These are phyloP conservation scores for Serinus canaria DNA, from an alignment of 2,113 vertebrate species.

Conservation along the genomic window DNA sequence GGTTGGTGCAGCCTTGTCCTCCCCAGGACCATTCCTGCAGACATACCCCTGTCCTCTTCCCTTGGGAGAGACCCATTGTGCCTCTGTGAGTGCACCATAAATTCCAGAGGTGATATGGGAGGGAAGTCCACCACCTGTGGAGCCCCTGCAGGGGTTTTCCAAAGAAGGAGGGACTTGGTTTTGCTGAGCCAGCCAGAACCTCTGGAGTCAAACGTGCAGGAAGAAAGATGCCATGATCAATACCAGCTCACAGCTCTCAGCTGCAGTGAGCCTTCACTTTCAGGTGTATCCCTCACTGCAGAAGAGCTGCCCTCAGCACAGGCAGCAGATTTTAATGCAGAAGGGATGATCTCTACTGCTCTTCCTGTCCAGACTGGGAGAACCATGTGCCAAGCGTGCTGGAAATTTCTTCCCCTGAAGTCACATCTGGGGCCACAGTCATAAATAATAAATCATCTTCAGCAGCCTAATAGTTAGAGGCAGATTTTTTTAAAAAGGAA, in stretches of 20 bases:
- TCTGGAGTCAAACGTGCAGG: neutral
- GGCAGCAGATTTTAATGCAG: neutral
- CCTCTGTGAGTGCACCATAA: neutral
- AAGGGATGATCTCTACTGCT: neutral
- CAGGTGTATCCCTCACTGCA: neutral
- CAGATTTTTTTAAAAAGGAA: neutral
- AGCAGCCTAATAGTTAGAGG: neutral
- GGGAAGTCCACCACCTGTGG: neutral
- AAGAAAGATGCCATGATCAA: neutral
- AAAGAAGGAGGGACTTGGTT: neutral
- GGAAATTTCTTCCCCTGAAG: neutral
- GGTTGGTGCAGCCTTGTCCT: neutral
- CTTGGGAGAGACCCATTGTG: neutral
- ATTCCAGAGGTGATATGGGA: neutral
- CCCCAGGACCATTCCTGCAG: neutral
- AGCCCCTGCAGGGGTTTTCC: neutral
- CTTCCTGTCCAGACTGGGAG: neutral
- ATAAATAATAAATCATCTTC: neutral
- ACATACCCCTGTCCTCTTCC: neutral
- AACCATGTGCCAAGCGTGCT: fast-evolving
- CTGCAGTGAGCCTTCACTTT: neutral
- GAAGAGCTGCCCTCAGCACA: neutral
- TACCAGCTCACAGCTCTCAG: neutral
- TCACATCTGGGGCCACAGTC: neutral
- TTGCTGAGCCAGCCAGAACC: neutral